Evolutionary conservation across 2,797 vertebrate genomes (phyloP).

Genomic region (Semaprochilodus insignis): DNA sequence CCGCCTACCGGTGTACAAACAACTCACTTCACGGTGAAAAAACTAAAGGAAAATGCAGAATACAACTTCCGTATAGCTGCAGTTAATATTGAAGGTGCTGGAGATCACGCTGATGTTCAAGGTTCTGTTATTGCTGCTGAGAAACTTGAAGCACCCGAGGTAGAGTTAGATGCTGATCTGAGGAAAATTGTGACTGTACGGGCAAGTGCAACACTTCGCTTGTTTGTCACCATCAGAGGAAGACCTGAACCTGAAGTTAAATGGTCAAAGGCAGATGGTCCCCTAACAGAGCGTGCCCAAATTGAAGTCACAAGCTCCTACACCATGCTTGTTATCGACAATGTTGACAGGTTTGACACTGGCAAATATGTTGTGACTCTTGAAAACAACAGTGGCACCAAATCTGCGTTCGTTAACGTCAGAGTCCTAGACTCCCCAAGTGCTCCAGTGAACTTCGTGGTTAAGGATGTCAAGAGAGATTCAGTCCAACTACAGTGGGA

Average conservation of each 20-base stretch:
- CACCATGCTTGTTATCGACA: slow-evolving; percentile 95
- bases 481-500: slow-evolving; percentile 96
- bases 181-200: slow-evolving; percentile 97
- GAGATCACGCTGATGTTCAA: slow-evolving; percentile 92
- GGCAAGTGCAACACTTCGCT: slow-evolving; percentile 90
- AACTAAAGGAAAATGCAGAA: slow-evolving; percentile 93
- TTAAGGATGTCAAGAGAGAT: slow-evolving; percentile 94
- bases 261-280: slow-evolving; percentile 93
- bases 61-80: slow-evolving; percentile 97
- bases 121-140: slow-evolving; percentile 91
- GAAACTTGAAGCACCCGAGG: slow-evolving; percentile 94
- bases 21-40: slow-evolving; percentile 89
- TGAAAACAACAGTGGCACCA: slow-evolving; percentile 94
- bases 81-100: slow-evolving; percentile 95
- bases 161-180: slow-evolving; percentile 94
- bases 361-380: slow-evolving; percentile 95
- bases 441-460: slow-evolving; percentile 88
- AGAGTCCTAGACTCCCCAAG: slow-evolving; percentile 96
- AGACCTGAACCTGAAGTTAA: slow-evolving; percentile 96
- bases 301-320: slow-evolving; percentile 94
- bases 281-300: slow-evolving; percentile 91
- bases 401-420: slow-evolving; percentile 96
- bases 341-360: slow-evolving; percentile 94
- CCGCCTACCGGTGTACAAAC: slow-evolving; percentile 90
- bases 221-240: slow-evolving; percentile 95